These are phyloP conservation scores for Eilema depressum DNA, from an alignment of 2,888 invertebrate species.

Conservation along the genomic window DNA sequence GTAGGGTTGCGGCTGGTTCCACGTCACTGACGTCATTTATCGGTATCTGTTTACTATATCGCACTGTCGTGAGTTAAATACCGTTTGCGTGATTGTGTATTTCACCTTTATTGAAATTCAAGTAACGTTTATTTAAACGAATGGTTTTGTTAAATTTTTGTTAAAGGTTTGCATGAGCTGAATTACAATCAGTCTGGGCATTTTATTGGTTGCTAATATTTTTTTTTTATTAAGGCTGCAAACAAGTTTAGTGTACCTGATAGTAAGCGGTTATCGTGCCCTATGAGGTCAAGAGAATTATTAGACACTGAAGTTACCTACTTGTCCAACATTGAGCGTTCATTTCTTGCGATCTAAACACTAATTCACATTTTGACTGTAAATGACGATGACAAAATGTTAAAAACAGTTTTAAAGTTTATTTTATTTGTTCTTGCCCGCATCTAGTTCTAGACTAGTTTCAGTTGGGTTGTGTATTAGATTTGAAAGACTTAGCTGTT, in stretches of 20 bases:
- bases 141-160: not conserved
- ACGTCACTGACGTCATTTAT: slow-evolving; percentile 43
- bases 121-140: not conserved
- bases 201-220: not conserved
- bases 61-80: slow-evolving; percentile 19
- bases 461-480: not conserved
- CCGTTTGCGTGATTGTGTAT: slow-evolving; percentile 30
- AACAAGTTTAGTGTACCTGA: not conserved
- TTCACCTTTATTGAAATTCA: slow-evolving; percentile 1
- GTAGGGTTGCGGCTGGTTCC: slow-evolving; percentile 50
- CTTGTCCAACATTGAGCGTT: slow-evolving; percentile 92
- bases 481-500: no score
- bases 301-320: slow-evolving; percentile 95
- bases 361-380: slow-evolving; percentile 81
- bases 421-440: not conserved
- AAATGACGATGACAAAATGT: slow-evolving; percentile 5
- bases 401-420: no score
- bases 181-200: not conserved
- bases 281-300: slow-evolving; percentile 88
- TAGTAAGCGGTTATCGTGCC: not conserved
- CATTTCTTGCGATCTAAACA: slow-evolving; percentile 88
- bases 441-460: no score
- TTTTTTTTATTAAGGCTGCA: not conserved
- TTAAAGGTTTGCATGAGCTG: not conserved
- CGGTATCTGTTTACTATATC: slow-evolving; percentile 41